Conservation (phyloP, 2,888 invertebrate species). For the Drosophila silvestris region DNA sequence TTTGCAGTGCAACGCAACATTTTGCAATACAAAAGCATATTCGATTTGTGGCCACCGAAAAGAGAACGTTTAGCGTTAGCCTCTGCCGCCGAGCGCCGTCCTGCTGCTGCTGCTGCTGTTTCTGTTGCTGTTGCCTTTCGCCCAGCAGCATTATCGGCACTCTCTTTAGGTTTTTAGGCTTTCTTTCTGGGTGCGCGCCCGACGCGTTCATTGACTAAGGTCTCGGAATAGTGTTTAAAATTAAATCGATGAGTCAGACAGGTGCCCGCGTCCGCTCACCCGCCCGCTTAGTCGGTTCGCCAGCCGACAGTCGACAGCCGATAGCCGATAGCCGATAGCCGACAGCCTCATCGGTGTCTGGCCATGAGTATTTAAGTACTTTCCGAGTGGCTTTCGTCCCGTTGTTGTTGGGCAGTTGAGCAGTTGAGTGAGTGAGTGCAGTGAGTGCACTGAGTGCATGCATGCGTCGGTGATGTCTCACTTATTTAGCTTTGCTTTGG, state of each 20-base stretch:
- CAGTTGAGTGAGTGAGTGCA: neutral
- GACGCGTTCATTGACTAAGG: constrained; percentile 62
- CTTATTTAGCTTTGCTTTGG: constrained; percentile 43
- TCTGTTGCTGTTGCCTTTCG: constrained; percentile 12
- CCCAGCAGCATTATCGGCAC: constrained; percentile 33
- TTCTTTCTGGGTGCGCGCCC: constrained; percentile 16
- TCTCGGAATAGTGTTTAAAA: constrained; percentile 62
- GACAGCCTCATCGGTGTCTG: constrained; percentile 19
- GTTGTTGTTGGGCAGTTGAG: constrained; percentile 8
- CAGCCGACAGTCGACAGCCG: neutral
- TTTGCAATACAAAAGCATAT: constrained; percentile 21
- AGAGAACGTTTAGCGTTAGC: constrained; percentile 10
- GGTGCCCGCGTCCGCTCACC: constrained; percentile 48
- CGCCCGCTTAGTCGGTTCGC: neutral
- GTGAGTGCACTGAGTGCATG: constrained; percentile 10
- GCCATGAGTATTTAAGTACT: constrained; percentile 17
- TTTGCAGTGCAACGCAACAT: constrained; percentile 18
- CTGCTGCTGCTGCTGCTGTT: constrained; percentile 1
- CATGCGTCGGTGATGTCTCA: constrained; percentile 24
- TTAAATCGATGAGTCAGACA: constrained; percentile 63
- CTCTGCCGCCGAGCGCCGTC: neutral
- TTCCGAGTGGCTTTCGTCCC: constrained; percentile 34
- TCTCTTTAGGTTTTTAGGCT: constrained; percentile 21
- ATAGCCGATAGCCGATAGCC: neutral
- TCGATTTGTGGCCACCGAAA: constrained; percentile 5